A percentile compares a stretch with the other conserved stretches of the same genome.
Evolutionary conservation across 2,888 invertebrate genomes (phyloP).

Genomic region (Drosophila robusta): DNA sequence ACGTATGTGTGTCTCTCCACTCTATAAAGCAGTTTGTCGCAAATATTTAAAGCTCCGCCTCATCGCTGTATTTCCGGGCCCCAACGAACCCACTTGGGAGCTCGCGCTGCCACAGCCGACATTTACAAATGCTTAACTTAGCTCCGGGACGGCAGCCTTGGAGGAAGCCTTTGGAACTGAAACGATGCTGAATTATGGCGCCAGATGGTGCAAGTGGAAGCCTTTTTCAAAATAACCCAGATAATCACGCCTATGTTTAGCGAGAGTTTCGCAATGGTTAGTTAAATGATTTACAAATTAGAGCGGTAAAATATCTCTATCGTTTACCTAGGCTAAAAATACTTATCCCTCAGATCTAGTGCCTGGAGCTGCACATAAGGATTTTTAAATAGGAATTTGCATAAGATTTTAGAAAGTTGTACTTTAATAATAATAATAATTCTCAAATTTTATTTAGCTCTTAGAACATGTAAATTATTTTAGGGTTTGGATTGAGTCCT

Average conservation of each 20-base stretch:
- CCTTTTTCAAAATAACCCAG: background rate
- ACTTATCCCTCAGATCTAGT: too few species aligned
- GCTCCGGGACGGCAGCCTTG: constrained; percentile 45
- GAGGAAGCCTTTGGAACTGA: constrained; percentile 42
- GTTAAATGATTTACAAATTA: constrained; percentile 3
- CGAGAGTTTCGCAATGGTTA: background rate
- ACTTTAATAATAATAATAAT: too few species aligned
- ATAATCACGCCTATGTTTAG: background rate
- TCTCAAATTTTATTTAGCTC: too few species aligned
- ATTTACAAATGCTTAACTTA: constrained; percentile 54
- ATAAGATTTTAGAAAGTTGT: too few species aligned
- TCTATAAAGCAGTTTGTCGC: constrained; percentile 49
- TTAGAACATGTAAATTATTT: too few species aligned
- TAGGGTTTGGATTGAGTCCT: too few species aligned
- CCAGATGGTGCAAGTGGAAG: constrained; percentile 40
- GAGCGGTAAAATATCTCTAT: constrained; percentile 9
- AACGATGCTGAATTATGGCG: constrained; percentile 43
- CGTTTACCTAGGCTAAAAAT: too few species aligned
- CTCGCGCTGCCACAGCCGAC: constrained; percentile 30
- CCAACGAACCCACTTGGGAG: constrained; percentile 42
- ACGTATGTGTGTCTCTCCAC: constrained; percentile 11
- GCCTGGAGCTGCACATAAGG: too few species aligned
- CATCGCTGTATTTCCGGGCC: constrained; percentile 40
- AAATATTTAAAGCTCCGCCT: constrained; percentile 65
- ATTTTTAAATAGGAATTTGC: too few species aligned